Evolutionary conservation across 2,888 invertebrate species (phyloP), one percentile per base, ranked within the genome.

Genomic region (Drosophila picticornis): DNA sequence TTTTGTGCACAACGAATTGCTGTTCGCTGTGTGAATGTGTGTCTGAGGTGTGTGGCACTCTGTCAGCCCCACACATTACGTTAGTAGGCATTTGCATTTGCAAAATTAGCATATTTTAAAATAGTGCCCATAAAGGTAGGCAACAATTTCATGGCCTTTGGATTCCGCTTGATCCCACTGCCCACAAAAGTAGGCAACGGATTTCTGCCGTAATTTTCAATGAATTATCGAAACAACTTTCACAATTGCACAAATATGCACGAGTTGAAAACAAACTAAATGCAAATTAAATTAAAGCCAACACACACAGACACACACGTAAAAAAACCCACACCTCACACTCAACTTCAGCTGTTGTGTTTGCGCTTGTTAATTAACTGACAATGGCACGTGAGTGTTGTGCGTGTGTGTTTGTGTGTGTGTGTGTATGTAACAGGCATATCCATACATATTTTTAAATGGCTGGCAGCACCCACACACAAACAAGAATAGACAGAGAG

Each of bases 321-420:
- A 69, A 61, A 65, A 52, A 53, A 48, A 52, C 31, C 38, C 38
- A 32, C 32, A n/a, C 9, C 38, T 32, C 46, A 32, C 46, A 46
- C 36, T 16, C 61, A 29, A 57, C 56, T 48, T 48, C 50, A 67
- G 43, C 50, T 60, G 52, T 68, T 73, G 43, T 80, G 81, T 82
- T 80, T 80, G 83, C 70, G 73, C 74, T 80, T 79, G 79, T 86
- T 87, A 85, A 87, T 85, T 85, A 87, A 87, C 84, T 87, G 87
- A 84, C 83, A 87, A 85, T 80, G 75, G 77, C 62, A 36, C 31
- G 46, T 57, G 43, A 63, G 59, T 50, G 63, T 38, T 67, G 46
- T 62, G 55, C 31, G 55, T 32, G 29, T 65, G 58, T 51, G 59
- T 58, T 32, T 66, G 56, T 48, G 63, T 53, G 62, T 59, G 59